Conservation (phyloP, 2,888 invertebrate genomes). For the Dynastes maya region DNA sequence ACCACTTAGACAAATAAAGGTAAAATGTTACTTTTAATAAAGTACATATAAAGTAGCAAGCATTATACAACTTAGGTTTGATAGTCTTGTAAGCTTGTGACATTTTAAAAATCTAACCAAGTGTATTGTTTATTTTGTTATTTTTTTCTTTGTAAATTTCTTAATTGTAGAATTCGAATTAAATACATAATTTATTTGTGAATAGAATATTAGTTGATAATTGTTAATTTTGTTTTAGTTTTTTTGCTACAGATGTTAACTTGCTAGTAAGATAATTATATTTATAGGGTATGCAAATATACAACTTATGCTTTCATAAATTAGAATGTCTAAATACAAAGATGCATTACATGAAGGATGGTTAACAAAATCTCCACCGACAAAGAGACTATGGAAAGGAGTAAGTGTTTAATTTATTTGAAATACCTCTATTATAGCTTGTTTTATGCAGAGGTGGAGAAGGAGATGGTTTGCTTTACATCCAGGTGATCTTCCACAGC, state of each 20-base stretch:
- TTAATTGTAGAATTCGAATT: neutral
- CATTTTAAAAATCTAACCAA: slow-evolving; percentile 25
- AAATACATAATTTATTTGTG: neutral
- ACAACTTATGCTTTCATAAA: neutral
- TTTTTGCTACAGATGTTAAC: no score
- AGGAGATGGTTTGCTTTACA: slow-evolving; percentile 94
- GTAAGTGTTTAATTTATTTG: slow-evolving; percentile 76
- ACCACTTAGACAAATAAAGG: slow-evolving; percentile 1
- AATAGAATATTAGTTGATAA: neutral
- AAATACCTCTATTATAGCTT: slow-evolving; percentile 30
- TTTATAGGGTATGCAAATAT: slow-evolving; percentile 17
- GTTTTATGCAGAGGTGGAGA: slow-evolving; percentile 87
- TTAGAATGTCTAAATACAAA: slow-evolving; percentile 62
- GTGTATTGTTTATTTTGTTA: slow-evolving; percentile 6
- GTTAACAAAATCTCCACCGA: slow-evolving; percentile 96
- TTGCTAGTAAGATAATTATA: slow-evolving; percentile 1
- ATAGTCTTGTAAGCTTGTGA: neutral
- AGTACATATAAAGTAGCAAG: neutral
- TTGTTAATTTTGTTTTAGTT: neutral
- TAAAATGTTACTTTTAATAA: neutral
- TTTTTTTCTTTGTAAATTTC: neutral
- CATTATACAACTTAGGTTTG: neutral
- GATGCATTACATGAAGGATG: slow-evolving; percentile 93
- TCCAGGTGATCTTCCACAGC: slow-evolving; percentile 92
- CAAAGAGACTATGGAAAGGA: slow-evolving; percentile 93